Conservation (phyloP, 2,113 vertebrate species). For the Tychaedon coryphoeus region DNA sequence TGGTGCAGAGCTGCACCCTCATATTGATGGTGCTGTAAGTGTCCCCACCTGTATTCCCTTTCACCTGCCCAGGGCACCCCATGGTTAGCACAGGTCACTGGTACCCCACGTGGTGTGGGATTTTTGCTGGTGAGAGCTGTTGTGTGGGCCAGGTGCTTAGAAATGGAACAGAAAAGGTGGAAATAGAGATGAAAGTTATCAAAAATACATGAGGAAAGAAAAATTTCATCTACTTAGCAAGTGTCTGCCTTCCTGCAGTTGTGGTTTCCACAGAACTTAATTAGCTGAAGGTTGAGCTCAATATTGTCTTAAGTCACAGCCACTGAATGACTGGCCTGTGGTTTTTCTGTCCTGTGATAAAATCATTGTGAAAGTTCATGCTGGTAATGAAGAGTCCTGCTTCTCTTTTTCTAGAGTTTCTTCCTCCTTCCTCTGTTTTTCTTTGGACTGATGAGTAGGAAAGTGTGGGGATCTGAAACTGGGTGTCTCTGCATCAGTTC, state of each 20-base stretch:
- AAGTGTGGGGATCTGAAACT: background rate
- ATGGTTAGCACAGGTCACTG: accelerated
- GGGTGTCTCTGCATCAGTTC: background rate
- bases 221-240: background rate
- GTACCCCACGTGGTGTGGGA: accelerated
- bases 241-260: background rate
- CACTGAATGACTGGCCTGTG: background rate
- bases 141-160: background rate
- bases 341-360: constrained; percentile 2
- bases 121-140: background rate
- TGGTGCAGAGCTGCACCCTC: background rate
- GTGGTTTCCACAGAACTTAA: constrained; percentile 28
- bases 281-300: background rate
- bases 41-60: background rate
- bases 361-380: background rate
- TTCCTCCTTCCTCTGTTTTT: background rate
- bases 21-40: background rate
- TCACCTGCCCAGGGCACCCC: accelerated
- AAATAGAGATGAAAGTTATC: background rate
- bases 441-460: background rate
- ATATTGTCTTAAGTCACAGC: background rate
- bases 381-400: background rate
- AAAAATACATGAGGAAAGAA: constrained; percentile 6
- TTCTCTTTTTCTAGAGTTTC: background rate
- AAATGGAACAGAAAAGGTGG: background rate